Base-by-base conservation (phyloP, 2,113 vertebrate species). In the Clupea harengus region DNA sequence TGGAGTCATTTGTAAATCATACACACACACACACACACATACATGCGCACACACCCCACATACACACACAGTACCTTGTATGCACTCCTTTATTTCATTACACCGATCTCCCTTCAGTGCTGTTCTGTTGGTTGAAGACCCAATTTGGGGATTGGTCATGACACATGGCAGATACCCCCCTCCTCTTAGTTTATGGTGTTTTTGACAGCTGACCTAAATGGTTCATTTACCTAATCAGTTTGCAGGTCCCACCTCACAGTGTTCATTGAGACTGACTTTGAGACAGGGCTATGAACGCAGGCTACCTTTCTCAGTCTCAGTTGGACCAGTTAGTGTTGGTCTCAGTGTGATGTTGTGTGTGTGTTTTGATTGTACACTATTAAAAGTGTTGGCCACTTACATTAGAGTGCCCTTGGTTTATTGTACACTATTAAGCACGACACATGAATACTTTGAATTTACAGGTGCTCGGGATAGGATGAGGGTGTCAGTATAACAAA, bases 121-220 rank as follows among this genome's bases (percentile, higher is more conserved):
- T 75, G 83, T 86, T 87, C 11, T 3, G 45, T 67, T 88, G 85
- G 88, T 89, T 89, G 83, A 82, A 87, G 86, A 67, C 64, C 28
- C 86, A 85, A 86, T 92, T 85, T 86, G 45, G 67, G 83, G 85
- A 89, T 84, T 83, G 83, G 49, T 81, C 50, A 82, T 83, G 45
- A 44, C 78, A 52, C 85, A 64, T 75, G 39, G 17, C 39, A 2
- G 47, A 57, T 50, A 45, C 67, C 82, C 60, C 20, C 60, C 60
- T 8, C 6, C 9, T 11, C 22, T 8, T 25, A 60, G 54, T 64
- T 64, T 64, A 64, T 64, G 22, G 60, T 6, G 22, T 25, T 64
- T 64, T 9, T 64, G 20, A 64, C 60, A 25, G 60, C 60, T 22
- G 60, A 64, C 50, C 81, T 39, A 39, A 39, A 39, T 39, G 39